Evolutionary conservation across 1,140 invertebrate genomes (phyloP).

Genomic region (Lepidotrigona ventralis): DNA sequence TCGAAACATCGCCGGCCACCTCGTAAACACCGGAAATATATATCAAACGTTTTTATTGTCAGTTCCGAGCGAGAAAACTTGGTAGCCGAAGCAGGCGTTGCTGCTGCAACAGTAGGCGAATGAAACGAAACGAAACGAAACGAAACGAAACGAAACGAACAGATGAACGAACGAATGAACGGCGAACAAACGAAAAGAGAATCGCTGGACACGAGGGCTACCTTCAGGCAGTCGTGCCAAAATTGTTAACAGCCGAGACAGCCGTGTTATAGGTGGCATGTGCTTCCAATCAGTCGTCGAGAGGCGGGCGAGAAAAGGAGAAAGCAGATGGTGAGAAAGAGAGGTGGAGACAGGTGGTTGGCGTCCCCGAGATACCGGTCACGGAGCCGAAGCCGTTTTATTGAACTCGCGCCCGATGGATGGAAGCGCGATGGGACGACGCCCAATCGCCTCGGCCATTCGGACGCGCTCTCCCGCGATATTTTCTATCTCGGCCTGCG

Average conservation of each 20-base stretch:
- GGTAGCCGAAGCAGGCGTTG: constrained; percentile 6
- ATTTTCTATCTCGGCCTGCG: constrained; percentile 13
- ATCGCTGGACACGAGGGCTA: constrained; percentile 30
- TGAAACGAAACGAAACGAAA: constrained; percentile 15
- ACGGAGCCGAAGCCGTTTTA: constrained; percentile 47
- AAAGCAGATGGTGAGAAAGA: background rate
- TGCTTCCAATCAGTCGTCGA: constrained; percentile 62
- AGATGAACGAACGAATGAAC: background rate
- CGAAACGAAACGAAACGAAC: constrained; percentile 7
- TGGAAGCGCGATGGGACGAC: background rate
- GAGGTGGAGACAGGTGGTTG: constrained; percentile 59
- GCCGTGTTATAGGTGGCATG: constrained; percentile 63
- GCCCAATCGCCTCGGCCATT: background rate
- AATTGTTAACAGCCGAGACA: constrained; percentile 64
- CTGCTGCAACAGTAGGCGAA: constrained; percentile 46
- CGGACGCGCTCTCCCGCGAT: background rate
- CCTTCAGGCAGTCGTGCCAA: constrained; percentile 61
- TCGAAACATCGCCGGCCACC: constrained; percentile 31
- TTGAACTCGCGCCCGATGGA: constrained; percentile 53
- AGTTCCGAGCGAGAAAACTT: constrained; percentile 8
- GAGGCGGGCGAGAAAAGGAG: background rate
- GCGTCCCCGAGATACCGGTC: constrained; percentile 61
- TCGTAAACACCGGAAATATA: constrained; percentile 36
- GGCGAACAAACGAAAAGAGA: constrained; percentile 32
- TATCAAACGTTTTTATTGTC: constrained; percentile 36